Evolutionary conservation across 2,888 invertebrate species (phyloP), one percentile per base, ranked within the genome.

Genomic region (Saturnia pavonia): DNA sequence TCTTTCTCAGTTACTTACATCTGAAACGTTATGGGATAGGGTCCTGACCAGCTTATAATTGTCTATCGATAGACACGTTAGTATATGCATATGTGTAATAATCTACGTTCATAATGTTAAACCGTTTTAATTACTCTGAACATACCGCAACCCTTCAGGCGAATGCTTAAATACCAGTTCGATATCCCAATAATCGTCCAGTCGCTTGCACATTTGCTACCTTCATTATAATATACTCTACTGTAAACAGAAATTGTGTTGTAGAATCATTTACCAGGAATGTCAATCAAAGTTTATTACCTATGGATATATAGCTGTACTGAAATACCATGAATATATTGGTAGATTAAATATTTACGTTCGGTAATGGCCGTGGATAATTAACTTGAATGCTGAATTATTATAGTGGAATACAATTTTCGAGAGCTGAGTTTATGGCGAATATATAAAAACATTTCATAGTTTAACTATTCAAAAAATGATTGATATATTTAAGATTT

Each of bases 151-250:
- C 70, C 70, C 42, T 67, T 25, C 14, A 42, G 67, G 27, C 40
- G 42, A 16, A 40, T 16, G 14, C 40, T 34, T 3, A 40, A 68
- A 57, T 40, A 66, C 42, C 42, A 51, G 42, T 45, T 42, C 51
- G 48, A 65, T 57, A 63, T 48, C 19, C 65, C 27, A 48, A 67
- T 70, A 67, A 70, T 7, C 12, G 54, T 22, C 54, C 70, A 57
- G 70, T 70, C 70, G 7, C 12, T 22, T 67, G 66, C 70, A 69
- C 25, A 70, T 70, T 22, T 9, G 34, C 27, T 54, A 54, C 67
- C 51, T n/a, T 22, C 11, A 16, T 48, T 9, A 22, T 63, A 51
- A 40, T 11, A 51, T 25, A 65, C 65, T n/a, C 27, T 60, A 27
- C n/a, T 65, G 40, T 40, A 65, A 65, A 40, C 65, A n/a, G 16